Evolutionary conservation across 1,140 invertebrate species (phyloP), one percentile per base, ranked within the genome.

Genomic region (Pachypsylla venusta): DNA sequence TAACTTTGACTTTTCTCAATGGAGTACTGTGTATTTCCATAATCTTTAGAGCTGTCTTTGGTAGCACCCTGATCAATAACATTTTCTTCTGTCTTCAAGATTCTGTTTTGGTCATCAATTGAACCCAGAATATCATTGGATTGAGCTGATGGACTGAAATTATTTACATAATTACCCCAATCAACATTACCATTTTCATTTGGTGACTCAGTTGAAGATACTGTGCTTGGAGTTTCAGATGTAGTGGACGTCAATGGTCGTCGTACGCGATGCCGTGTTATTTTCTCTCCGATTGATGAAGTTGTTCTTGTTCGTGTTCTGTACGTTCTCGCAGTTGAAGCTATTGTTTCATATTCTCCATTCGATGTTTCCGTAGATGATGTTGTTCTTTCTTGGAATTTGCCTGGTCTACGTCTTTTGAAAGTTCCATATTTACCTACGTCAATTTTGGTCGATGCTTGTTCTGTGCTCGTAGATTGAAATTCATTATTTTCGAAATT

Each of bases 61-160:
- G n/a, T n/a, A n/a, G n/a, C n/a, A n/a, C n/a, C n/a, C 30, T 35
- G 30, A 22, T 48, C 42, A n/a, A 48, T 48, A 19, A 22, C 5
- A 22, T 48, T 48, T 19, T 48, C 42, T 48, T 48, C 42, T 7
- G 42, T 48, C 22, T 48, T 48, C 22, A 22, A 48, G 5, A 48
- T 48, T 48, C n/a, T 48, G 42, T 48, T 48, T 48, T 48, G 42
- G 22, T 48, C 42, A 3, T 48, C 42, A 48, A 48, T n/a, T 19
- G 42, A 48, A n/a, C 42, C 42, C 16, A 48, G 42, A 22, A 48
- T 22, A 22, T 48, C 42, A 22, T 48, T 48, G 42, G 7, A n/a
- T 48, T 48, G 42, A 19, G 42, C 42, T 48, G 42, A 48, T 48
- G 42, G 42, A 48, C n/a, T 48, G 42, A 48, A 48, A n/a, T 22